These are phyloP conservation scores for Troglohyphantes excavatus DNA, from an alignment of 2,888 invertebrate genomes.

Conservation along the genomic window DNA sequence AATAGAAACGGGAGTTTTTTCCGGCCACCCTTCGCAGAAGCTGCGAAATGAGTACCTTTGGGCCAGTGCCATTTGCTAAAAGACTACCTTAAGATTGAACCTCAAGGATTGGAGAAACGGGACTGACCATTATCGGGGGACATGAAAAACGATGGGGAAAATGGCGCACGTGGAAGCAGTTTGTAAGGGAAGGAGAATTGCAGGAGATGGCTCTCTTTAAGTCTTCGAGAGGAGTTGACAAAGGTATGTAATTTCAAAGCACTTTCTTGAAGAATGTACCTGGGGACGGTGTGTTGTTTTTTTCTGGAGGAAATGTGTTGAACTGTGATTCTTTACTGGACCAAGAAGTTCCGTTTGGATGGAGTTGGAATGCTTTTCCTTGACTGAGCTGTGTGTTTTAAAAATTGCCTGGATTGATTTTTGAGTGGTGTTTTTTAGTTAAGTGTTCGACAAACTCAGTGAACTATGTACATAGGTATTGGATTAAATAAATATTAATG, in stretches of 20 bases:
- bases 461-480: no score
- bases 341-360: not conserved
- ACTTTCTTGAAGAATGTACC: constrained; percentile 51
- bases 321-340: constrained; percentile 21
- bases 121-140: constrained; percentile 62
- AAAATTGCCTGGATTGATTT: not conserved
- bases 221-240: constrained; percentile 44
- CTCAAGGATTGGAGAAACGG: constrained; percentile 24
- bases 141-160: constrained; percentile 75
- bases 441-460: no score
- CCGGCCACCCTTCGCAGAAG: constrained; percentile 1
- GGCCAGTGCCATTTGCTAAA: constrained; percentile 73
- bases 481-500: no score
- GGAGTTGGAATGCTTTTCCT: not conserved
- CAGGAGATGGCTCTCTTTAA: constrained; percentile 56
- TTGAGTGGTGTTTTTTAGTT: not conserved
- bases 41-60: constrained; percentile 71
- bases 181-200: constrained; percentile 41
- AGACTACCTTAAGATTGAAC: constrained; percentile 55
- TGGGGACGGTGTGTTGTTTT: not conserved
- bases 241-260: constrained; percentile 70
- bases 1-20: constrained; percentile 36
- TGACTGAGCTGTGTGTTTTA: not conserved
- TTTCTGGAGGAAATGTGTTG: not conserved
- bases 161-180: constrained; percentile 40